phyloP scores from a whole-genome alignment of 2,797 vertebrate species.

The Salarias fasciatus region DNA sequence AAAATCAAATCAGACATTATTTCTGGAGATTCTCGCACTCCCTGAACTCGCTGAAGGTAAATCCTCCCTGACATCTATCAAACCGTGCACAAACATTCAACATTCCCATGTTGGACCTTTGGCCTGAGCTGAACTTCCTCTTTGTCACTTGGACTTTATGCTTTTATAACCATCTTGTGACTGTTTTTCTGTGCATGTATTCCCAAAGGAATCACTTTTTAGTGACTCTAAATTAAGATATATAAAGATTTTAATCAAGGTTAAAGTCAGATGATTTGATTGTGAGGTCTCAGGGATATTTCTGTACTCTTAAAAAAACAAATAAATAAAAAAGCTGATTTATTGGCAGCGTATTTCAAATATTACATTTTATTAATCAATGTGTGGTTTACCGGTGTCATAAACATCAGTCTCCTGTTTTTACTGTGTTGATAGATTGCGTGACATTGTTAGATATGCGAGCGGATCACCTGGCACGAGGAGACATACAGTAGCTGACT shows the following conservation, averaged over 20 bases:
- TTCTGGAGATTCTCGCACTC: not conserved
- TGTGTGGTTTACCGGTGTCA: too few species aligned
- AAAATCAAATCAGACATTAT: too few species aligned
- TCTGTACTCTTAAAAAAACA: slow-evolving; percentile 1
- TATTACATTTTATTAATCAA: not conserved
- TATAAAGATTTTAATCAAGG: slow-evolving; percentile 4
- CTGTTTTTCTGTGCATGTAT: slow-evolving; percentile 17
- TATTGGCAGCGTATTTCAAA: not conserved
- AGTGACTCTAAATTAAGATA: slow-evolving; percentile 13
- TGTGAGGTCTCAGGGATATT: not conserved
- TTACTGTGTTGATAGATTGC: too few species aligned
- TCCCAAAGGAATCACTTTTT: slow-evolving; percentile 43
- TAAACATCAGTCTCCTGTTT: too few species aligned
- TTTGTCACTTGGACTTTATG: slow-evolving; percentile 52
- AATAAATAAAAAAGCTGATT: too few species aligned
- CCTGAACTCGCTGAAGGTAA: too few species aligned
- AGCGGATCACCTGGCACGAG: not conserved
- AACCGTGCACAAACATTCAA: slow-evolving; percentile 14
- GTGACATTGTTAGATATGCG: not conserved
- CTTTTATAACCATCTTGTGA: slow-evolving; percentile 60
- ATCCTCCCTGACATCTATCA: too few species aligned
- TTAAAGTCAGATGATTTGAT: slow-evolving; percentile 2
- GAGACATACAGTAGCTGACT: not conserved
- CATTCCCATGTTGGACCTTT: slow-evolving; percentile 27
- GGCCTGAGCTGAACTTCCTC: slow-evolving; percentile 51